Evolutionary conservation across 2,113 vertebrate genomes (phyloP).

Genomic region (Balaeniceps rex): DNA sequence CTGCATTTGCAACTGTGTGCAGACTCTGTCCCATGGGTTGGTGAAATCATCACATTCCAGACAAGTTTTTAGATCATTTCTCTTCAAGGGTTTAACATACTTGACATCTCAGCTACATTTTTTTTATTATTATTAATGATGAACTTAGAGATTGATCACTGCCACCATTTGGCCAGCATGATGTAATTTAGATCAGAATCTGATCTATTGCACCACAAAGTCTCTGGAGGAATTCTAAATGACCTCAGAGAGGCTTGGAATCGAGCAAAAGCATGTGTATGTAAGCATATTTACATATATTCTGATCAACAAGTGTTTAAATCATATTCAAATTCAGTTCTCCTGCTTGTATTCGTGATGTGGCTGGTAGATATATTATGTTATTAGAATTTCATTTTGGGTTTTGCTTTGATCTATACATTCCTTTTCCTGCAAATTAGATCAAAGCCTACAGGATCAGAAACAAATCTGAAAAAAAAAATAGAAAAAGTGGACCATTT

Average conservation of each 20-base stretch:
- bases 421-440: background rate
- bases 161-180: background rate
- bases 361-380: background rate
- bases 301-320: background rate
- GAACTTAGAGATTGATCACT: background rate
- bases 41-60: constrained; percentile 1
- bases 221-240: background rate
- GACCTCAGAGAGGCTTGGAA: background rate
- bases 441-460: background rate
- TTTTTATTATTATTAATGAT: background rate
- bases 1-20: background rate
- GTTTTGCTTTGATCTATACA: background rate
- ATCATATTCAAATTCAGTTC: background rate
- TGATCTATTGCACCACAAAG: background rate
- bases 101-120: background rate
- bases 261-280: background rate
- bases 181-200: background rate
- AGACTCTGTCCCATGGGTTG: background rate
- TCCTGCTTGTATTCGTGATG: background rate
- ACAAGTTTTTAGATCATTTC: background rate
- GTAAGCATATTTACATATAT: background rate
- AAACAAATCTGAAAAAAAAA: background rate
- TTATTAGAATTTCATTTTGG: background rate
- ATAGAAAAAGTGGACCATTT: background rate
- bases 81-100: background rate